phyloP scores from a whole-genome alignment of 2,888 invertebrate species.

The Odontocolon sp. region DNA sequence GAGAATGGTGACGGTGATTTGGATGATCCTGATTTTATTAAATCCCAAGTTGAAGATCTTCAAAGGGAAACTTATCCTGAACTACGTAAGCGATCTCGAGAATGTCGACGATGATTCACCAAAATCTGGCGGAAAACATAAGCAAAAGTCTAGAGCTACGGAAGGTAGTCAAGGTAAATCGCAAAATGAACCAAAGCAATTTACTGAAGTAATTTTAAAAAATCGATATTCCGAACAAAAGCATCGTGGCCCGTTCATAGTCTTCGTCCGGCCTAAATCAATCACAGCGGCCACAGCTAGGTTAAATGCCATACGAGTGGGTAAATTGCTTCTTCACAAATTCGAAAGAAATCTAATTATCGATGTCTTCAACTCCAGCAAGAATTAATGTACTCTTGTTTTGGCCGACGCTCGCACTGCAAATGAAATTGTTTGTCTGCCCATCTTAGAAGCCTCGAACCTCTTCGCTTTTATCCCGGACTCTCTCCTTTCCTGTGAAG shows the following conservation, averaged over 20 bases:
- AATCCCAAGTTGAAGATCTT: no score
- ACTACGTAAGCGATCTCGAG: no score
- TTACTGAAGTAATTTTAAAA: no score
- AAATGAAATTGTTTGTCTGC: neutral
- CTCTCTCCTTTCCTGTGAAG: slow-evolving; percentile 9
- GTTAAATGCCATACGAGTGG: neutral
- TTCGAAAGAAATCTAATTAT: neutral
- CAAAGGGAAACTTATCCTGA: no score
- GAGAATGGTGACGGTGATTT: no score
- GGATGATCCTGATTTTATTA: no score
- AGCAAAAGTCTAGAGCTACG: no score
- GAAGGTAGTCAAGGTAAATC: no score
- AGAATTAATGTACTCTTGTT: neutral
- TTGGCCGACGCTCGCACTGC: neutral
- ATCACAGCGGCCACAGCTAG: neutral
- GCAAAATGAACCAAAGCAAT: no score
- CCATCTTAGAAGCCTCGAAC: neutral
- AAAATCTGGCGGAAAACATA: no score
- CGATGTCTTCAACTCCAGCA: slow-evolving; percentile 11
- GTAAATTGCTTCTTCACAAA: neutral
- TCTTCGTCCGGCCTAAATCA: neutral
- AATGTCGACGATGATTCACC: no score
- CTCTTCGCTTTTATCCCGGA: slow-evolving; percentile 23
- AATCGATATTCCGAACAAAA: slow-evolving; percentile 8
- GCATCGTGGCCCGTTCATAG: neutral